Evolutionary conservation across 2,113 vertebrate genomes (phyloP).

Genomic region (Chaetorhynchus papuensis): DNA sequence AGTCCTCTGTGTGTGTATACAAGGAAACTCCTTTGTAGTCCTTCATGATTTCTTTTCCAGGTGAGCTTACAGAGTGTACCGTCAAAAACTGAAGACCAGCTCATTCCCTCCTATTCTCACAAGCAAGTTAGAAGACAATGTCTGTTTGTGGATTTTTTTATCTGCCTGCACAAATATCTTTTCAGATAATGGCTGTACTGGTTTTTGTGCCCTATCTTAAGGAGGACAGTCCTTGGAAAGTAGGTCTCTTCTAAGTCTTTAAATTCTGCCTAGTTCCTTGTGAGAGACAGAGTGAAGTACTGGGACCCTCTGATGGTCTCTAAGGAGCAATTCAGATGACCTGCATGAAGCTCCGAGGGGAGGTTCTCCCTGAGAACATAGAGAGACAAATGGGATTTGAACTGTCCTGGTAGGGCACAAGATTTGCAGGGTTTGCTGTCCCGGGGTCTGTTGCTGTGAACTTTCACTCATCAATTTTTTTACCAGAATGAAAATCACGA

Average conservation of each 20-base stretch:
- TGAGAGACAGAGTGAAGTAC: neutral
- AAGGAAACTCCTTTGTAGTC: neutral
- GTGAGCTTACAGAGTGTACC: neutral
- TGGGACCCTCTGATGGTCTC: neutral
- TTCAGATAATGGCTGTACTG: neutral
- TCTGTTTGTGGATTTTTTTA: neutral
- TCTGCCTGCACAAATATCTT: neutral
- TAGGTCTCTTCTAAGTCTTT: neutral
- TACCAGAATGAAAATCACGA: neutral
- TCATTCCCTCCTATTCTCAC: neutral
- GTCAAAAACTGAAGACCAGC: neutral
- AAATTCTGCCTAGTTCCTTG: neutral
- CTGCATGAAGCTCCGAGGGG: neutral
- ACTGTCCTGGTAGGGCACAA: neutral
- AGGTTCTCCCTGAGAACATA: neutral
- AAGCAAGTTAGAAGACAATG: neutral
- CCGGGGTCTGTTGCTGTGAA: neutral
- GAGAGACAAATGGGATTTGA: neutral
- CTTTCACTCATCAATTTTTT: neutral
- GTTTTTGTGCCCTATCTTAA: neutral
- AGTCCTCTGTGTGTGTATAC: neutral
- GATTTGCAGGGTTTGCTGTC: neutral
- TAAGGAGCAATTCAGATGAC: neutral
- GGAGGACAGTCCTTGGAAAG: neutral
- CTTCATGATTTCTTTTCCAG: neutral